Base-by-base conservation (phyloP, 2,888 invertebrate species). In the Scrobipalpa costella region DNA sequence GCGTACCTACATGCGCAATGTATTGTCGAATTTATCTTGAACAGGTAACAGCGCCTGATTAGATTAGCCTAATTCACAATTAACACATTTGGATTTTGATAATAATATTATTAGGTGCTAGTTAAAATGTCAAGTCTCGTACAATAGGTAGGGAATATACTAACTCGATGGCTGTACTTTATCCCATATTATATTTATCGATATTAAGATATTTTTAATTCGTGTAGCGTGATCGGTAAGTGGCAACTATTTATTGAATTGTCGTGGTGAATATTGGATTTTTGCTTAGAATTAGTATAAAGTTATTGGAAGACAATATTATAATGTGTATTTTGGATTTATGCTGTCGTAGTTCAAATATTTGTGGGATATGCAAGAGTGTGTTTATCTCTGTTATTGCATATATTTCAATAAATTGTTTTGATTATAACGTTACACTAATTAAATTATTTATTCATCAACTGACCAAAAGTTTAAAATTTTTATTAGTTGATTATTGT, bases 1-100 rank as follows among this genome's bases (percentile, higher is more conserved):
- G 64, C 71, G 67, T 71, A 71, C 68, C 17, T 40, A 15, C 27
- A 57, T 65, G 55, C 44, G 44, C 44, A 44, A 44, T 44, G 47
- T 13, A 47, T 64, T 57, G 57, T 62, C 64, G 64, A 62, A 64
- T 62, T 64, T 62, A 59, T 59, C 8, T 44, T 38, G 19, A 27
- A 19, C 44, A 59, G 61, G 47, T 13, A 9, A 11, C 33, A 5
- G 7, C 34, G 49, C 19, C 33, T 34, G 49, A 8, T 13, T 40
- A 59, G 49, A 8, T 13, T 40, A 59, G 59, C 59, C 59, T 59
- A 47, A 59, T 34, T 34, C 15, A 55, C 21, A 59, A 11, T 17
- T 44, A 8, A 19, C 34, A 33, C 9, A 40, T 58, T 57, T 58
- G 40, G 38, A 64, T 64, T 60, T 64, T 60, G 60, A 64, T 58